Base-by-base conservation (phyloP, 2,888 invertebrate genomes). In the Ametastegia equiseti region DNA sequence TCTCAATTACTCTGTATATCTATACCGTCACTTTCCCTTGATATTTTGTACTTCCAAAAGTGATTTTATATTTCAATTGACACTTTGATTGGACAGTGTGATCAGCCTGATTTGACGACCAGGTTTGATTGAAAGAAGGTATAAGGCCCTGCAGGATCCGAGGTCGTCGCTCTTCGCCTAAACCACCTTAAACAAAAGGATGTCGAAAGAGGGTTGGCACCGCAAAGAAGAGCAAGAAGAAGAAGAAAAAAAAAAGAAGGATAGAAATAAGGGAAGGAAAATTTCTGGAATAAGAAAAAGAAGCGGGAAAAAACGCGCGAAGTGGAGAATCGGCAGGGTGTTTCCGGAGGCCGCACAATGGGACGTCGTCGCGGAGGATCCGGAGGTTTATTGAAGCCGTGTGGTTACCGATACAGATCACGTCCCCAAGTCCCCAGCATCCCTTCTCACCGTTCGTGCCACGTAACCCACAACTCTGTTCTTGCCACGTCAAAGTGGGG, bases 321-420 rank as follows among this genome's bases (percentile, higher is more conserved):
- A 54, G 50, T 50, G 30, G 75, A 75, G 42, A 45, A 33, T 75
- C 54, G 75, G 33, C 27, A 27, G 86, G 88, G 86, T 88, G 87
- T 88, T 81, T 81, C 81, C 80, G 86, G n/a, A n/a, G 87, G 88
- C 88, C 88, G n/a, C n/a, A 90, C 90, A 90, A 90, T 90, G 88
- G 89, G 88, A 88, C 88, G 89, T 89, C 87, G 89, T 84, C 85
- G n/a, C n/a, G n/a, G 86, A 86, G 88, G 90, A 91, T 90, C 89
- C 89, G 85, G 88, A 89, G 89, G 90, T 90, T 90, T 90, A 90
- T 90, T 90, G 90, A 90, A 90, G 88, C 88, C 88, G 88, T n/a
- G n/a, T 87, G 88, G 89, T 91, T 91, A 89, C 87, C 88, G 88
- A 91, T 90, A 91, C 91, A 90, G 89, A 91, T 91, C 91, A 91